Conservation (phyloP, 2,888 invertebrate genomes). For the Pheosia tremula region DNA sequence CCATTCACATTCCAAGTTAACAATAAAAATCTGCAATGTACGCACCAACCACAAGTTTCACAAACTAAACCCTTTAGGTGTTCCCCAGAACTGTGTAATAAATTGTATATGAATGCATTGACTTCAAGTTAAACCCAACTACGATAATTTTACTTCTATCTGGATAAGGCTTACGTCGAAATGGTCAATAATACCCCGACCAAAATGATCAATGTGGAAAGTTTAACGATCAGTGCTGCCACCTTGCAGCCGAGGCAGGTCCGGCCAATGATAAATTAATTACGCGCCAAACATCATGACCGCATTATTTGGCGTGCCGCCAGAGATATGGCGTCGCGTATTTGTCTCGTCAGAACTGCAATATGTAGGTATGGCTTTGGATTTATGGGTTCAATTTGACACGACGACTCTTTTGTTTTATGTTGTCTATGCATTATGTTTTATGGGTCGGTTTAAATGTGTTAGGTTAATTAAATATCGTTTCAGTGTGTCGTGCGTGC, state of each 20-base stretch:
- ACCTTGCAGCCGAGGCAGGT: not conserved
- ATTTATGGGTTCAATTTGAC: not conserved
- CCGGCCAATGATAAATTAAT: conserved; percentile 1
- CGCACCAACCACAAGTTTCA: no score
- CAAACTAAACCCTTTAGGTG: no score
- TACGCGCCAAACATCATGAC: not conserved
- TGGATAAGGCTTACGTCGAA: not conserved
- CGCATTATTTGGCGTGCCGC: not conserved
- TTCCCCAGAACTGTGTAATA: no score
- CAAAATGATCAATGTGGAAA: conserved; percentile 1
- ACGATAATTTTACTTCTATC: not conserved
- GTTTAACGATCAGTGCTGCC: not conserved
- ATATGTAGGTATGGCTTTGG: not conserved
- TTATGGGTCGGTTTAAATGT: no score
- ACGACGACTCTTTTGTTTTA: no score
- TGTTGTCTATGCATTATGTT: no score
- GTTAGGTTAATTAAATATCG: no score
- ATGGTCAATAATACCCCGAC: not conserved
- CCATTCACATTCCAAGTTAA: no score
- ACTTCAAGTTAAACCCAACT: not conserved
- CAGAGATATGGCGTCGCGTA: not conserved
- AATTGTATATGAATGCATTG: no score
- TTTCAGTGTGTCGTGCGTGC: no score
- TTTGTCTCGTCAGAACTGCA: not conserved
- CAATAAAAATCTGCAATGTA: no score